Evolutionary conservation across 2,888 invertebrate species (phyloP).

Genomic region (Xestoiulus laeticollis): DNA sequence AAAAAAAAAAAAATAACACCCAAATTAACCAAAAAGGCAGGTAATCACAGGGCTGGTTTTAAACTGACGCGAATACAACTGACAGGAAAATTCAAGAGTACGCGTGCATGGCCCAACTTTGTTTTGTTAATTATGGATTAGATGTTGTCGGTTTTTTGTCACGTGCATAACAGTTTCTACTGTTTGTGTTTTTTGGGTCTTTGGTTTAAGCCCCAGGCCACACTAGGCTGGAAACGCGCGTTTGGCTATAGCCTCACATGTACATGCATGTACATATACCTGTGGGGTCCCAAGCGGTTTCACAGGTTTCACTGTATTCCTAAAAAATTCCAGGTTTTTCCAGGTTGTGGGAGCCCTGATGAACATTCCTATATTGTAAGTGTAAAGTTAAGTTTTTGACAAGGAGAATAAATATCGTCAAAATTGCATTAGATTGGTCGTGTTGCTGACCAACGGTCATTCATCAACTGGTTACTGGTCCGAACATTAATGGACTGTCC

Average conservation of each 20-base stretch:
- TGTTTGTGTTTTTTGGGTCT: background rate
- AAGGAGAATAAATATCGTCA: no score
- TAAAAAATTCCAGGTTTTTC: no score
- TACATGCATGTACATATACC: no score
- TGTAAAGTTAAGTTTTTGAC: no score
- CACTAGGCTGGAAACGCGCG: no score
- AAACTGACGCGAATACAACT: conserved; percentile 35
- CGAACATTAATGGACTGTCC: background rate
- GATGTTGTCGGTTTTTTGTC: background rate
- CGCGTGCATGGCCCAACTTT: background rate
- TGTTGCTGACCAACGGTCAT: background rate
- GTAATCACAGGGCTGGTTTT: conserved; percentile 34
- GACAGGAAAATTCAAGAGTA: conserved; percentile 36
- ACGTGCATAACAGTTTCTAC: background rate
- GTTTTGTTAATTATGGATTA: conserved; percentile 38
- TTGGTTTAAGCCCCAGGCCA: no score
- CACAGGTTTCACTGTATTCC: no score
- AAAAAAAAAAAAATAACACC: conserved; percentile 21
- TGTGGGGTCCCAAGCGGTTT: no score
- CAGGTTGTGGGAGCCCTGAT: no score
- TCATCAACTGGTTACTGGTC: background rate
- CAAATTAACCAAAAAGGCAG: conserved; percentile 32
- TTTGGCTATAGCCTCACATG: no score
- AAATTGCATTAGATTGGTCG: background rate
- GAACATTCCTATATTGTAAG: no score